Evolutionary conservation across 2,888 invertebrate species (phyloP).

Genomic region (Acleris cristana): DNA sequence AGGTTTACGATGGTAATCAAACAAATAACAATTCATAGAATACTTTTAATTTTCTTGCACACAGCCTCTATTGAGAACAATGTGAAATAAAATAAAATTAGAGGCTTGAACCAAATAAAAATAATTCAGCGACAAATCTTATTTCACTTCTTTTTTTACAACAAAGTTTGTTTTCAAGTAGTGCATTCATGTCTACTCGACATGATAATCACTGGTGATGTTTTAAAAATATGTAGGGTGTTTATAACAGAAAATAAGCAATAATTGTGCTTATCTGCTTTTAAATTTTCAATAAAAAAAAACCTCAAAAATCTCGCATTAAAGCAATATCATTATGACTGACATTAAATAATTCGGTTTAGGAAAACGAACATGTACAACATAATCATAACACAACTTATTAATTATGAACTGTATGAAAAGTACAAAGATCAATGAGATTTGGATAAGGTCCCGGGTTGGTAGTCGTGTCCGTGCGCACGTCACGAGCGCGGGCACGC

Average conservation of each 20-base stretch:
- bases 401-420: conserved; percentile 55
- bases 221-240: conserved; percentile 7
- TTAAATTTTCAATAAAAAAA: conserved; percentile 12
- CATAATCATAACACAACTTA: conserved; percentile 43
- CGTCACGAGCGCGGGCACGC: conserved; percentile 71
- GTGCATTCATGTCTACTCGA: conserved; percentile 9
- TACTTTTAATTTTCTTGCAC: conserved; percentile 83
- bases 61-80: conserved; percentile 81
- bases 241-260: conserved; percentile 18
- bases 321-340: conserved; percentile 14
- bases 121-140: conserved; percentile 19
- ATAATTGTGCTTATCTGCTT: conserved; percentile 7
- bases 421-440: conserved; percentile 67
- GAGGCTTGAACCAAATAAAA: conserved; percentile 15
- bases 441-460: conserved; percentile 65
- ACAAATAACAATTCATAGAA: conserved; percentile 62
- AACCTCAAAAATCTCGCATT: conserved; percentile 17
- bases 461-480: conserved; percentile 66
- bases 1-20: conserved; percentile 41
- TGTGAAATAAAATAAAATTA: conserved; percentile 54
- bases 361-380: conserved; percentile 58
- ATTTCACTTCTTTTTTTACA: conserved; percentile 12
- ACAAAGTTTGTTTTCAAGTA: conserved; percentile 5
- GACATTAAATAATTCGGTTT: conserved; percentile 39
- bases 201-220: conserved; percentile 20